Percentiles rank a stretch among this genome's conserved stretches.
Evolutionary conservation across 2,113 vertebrate genomes (phyloP).

Genomic region (Brachypodius melanocephalos): DNA sequence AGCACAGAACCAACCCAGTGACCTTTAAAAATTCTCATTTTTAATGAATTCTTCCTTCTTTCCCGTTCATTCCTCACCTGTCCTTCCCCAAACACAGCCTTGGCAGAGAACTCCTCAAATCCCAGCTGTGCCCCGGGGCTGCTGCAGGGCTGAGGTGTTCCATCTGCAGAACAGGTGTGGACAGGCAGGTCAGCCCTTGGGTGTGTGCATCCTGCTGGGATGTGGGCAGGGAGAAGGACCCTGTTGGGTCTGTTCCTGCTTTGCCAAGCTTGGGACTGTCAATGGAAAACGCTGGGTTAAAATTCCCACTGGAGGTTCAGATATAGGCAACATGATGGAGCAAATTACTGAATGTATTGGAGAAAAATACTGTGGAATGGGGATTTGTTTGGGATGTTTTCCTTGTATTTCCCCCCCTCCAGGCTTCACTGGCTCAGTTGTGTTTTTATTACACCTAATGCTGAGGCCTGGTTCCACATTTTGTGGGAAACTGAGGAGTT

Average conservation of each 20-base stretch:
- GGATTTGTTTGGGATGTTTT: background rate
- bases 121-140: background rate
- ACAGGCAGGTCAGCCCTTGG: background rate
- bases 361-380: background rate
- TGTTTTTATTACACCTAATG: background rate
- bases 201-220: fast-evolving
- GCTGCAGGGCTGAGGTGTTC: background rate
- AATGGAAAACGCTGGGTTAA: background rate
- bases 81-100: background rate
- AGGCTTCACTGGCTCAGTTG: background rate
- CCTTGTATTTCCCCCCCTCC: fast-evolving
- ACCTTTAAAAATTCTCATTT: background rate
- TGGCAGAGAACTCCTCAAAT: background rate
- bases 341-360: background rate
- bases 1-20: background rate
- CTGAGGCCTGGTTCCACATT: background rate
- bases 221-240: background rate
- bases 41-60: background rate
- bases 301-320: background rate
- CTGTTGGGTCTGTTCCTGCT: fast-evolving
- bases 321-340: background rate
- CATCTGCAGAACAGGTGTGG: background rate
- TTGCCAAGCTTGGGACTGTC: background rate
- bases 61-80: background rate
- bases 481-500: background rate